phyloP scores from a whole-genome alignment of 2,888 invertebrate genomes.

The Ceratothoa steindachneri region DNA sequence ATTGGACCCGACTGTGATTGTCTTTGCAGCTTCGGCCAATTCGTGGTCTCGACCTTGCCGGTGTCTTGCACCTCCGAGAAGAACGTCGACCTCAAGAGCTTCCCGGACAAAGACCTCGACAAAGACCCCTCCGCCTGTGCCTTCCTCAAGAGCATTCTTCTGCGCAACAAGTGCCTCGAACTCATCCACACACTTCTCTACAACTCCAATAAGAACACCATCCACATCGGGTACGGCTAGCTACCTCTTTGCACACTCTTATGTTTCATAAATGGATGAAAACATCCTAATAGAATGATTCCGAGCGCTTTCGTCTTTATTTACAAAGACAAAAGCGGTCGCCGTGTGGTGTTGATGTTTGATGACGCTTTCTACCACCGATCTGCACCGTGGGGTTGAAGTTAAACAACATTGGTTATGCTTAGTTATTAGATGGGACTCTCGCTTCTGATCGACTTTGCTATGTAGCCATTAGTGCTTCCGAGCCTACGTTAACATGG shows the following conservation, averaged over 20 bases:
- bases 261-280: constrained; percentile 5
- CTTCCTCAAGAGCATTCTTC: constrained; percentile 63
- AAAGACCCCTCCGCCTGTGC: constrained; percentile 28
- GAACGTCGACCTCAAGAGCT: constrained; percentile 47
- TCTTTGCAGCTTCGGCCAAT: constrained; percentile 73
- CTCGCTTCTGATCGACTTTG: no score
- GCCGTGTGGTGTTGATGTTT: neutral
- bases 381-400: no score
- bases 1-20: no score
- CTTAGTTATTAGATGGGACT: no score
- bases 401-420: no score
- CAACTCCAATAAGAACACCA: constrained; percentile 56
- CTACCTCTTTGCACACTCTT: constrained; percentile 6
- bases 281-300: neutral
- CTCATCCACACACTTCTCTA: constrained; percentile 76
- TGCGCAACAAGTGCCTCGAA: constrained; percentile 80
- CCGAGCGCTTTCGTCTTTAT: no score
- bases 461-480: no score
- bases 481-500: no score
- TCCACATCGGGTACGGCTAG: constrained; percentile 54
- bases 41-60: constrained; percentile 84
- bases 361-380: no score
- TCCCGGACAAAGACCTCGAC: constrained; percentile 20
- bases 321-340: no score
- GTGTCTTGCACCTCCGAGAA: constrained; percentile 52